Conservation (phyloP, 2,888 invertebrate species). For the Sarcophaga variegata region DNA sequence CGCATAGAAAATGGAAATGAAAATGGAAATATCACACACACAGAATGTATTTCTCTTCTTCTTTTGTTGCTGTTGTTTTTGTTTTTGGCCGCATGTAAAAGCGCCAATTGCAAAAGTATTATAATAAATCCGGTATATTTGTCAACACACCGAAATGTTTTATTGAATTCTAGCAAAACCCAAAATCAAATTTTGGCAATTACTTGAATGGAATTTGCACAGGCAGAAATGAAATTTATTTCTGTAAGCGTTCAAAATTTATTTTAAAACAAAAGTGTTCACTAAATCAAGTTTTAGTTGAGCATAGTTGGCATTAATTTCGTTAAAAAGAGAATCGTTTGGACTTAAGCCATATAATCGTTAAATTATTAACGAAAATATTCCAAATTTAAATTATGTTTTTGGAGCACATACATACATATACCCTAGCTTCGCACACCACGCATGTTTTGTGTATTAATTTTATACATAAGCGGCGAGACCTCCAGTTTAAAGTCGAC, state of each 20-base stretch:
- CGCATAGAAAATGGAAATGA: background rate
- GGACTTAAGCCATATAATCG: too few relatives aligned
- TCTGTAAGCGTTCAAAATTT: background rate
- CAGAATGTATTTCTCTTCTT: background rate
- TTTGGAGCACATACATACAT: too few relatives aligned
- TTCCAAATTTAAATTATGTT: too few relatives aligned
- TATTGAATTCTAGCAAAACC: constrained; percentile 17
- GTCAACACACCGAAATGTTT: constrained; percentile 23
- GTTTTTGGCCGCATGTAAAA: background rate
- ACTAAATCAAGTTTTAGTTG: too few relatives aligned
- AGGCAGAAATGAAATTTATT: background rate
- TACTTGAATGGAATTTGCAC: constrained; percentile 20
- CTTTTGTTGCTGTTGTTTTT: background rate
- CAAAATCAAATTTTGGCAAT: constrained; percentile 32
- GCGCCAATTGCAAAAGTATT: background rate
- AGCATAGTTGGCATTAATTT: too few relatives aligned
- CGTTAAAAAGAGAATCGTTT: too few relatives aligned
- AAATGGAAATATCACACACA: background rate
- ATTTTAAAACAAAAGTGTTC: background rate
- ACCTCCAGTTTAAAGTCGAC: too few relatives aligned
- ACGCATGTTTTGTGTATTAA: too few relatives aligned
- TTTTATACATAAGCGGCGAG: too few relatives aligned
- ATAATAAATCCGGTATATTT: constrained; percentile 25
- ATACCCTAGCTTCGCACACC: too few relatives aligned
- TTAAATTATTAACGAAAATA: too few relatives aligned